Evolutionary conservation across 2,113 vertebrate species (phyloP), one percentile per base, ranked within the genome.

Genomic region (Ochotona curzoniae): DNA sequence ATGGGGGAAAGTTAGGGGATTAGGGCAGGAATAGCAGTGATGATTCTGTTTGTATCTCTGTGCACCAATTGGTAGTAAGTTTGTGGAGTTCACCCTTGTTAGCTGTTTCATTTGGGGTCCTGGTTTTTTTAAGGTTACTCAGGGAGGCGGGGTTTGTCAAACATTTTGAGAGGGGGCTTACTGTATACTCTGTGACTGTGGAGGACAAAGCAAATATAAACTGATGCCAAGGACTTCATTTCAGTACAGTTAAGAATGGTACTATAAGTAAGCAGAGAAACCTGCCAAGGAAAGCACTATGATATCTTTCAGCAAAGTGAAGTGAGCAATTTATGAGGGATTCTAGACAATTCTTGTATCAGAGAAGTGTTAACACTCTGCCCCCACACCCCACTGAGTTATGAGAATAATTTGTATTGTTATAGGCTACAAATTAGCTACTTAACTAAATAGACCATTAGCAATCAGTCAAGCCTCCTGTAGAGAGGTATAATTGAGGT

Each of bases 121-220:
- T 91, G n/a, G 14, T 70, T 89, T 94, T 94, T 70, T 18, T 76
- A 82, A 63, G 63, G 54, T 70, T 70, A 78, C 26, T 57, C 70
- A 78, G 78, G 79, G 76, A 30, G 83, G 64, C 18, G 71, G 1
- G 73, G 21, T 74, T 85, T 78, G 44, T 83, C 73, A 79, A 9
- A 63, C 26, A 51, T 23, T 69, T 75, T 14, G 23, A 28, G 61
- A 93, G 69, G 15, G 74, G 28, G 51, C 63, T 80, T 23, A 26
- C 75, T 67, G 0, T 92, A n/a, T 69, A 44, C 70, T 67, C 87
- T 17, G 14, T 89, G 30, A 8, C 74, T 76, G 5, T 89, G 11
- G 61, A 94, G n/a, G 70, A 79, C 35, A 63, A 90, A 93, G 14
- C 63, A 79, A 18, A 89, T 63, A n/a, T 79, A 71, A 87, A 0